These are phyloP conservation scores for Morinoia aosen DNA, from an alignment of 2,888 invertebrate genomes.

Conservation along the genomic window DNA sequence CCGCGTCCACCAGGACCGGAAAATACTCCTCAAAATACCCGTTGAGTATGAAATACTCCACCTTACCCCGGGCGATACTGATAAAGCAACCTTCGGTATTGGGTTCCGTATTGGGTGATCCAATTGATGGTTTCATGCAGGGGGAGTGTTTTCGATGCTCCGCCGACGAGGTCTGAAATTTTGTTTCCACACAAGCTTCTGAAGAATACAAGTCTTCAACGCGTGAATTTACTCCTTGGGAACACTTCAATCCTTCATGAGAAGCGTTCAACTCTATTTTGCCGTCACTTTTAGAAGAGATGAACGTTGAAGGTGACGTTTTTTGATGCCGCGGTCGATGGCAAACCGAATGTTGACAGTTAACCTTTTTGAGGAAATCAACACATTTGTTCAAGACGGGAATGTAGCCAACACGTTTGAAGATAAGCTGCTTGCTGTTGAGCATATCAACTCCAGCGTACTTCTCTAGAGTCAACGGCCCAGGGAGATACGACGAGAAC, in stretches of 20 bases:
- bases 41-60: constrained; percentile 53
- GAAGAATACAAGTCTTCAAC: background rate
- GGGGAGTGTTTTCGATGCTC: background rate
- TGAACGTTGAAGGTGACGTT: background rate
- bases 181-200: background rate
- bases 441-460: constrained; percentile 60
- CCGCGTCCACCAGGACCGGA: constrained; percentile 46
- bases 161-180: background rate
- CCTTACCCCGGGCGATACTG: background rate
- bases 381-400: constrained; percentile 19
- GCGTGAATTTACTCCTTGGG: background rate
- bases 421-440: background rate
- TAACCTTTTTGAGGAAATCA: background rate
- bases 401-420: constrained; percentile 17
- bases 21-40: constrained; percentile 62
- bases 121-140: background rate
- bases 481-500: constrained; percentile 54
- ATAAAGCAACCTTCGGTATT: background rate
- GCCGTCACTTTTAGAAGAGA: background rate
- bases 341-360: background rate
- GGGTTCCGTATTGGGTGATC: background rate
- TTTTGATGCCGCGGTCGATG: background rate
- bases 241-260: background rate
- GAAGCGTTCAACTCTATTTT: background rate
- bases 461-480: constrained; percentile 62